These are phyloP conservation scores for Conops quadrifasciatus DNA, from an alignment of 2,888 invertebrate species.

Conservation along the genomic window DNA sequence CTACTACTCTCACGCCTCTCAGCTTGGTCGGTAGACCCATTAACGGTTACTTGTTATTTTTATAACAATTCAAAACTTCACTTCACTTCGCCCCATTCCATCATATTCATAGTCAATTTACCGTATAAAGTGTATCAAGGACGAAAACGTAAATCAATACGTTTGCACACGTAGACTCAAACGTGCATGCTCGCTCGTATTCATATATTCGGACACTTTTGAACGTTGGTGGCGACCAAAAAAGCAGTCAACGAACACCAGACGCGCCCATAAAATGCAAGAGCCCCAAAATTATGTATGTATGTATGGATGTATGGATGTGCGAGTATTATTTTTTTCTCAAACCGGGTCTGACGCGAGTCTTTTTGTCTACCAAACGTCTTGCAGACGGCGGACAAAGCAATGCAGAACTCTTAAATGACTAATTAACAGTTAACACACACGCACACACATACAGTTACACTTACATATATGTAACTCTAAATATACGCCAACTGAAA, in stretches of 20 bases:
- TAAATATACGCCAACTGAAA: no score
- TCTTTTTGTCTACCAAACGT: no score
- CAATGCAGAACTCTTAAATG: neutral
- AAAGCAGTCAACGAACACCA: neutral
- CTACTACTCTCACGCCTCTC: neutral
- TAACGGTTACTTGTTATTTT: neutral
- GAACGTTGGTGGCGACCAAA: neutral
- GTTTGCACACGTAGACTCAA: neutral
- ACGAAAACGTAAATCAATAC: conserved; percentile 33
- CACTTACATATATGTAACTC: no score
- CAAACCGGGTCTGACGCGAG: no score
- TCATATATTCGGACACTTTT: no score
- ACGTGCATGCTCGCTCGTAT: no score
- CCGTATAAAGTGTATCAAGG: conserved; percentile 31
- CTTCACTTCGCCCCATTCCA: neutral
- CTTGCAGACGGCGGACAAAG: no score
- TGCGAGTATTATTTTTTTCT: no score
- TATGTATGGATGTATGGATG: no score
- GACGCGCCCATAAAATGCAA: conserved; percentile 22
- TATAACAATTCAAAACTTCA: no score
- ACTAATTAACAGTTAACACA: conserved; percentile 8
- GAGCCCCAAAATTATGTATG: neutral
- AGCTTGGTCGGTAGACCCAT: no score
- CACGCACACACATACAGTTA: neutral
- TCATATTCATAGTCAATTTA: neutral